phyloP scores from a whole-genome alignment of 2,888 invertebrate genomes.

The Pachycephus smyrnensis region DNA sequence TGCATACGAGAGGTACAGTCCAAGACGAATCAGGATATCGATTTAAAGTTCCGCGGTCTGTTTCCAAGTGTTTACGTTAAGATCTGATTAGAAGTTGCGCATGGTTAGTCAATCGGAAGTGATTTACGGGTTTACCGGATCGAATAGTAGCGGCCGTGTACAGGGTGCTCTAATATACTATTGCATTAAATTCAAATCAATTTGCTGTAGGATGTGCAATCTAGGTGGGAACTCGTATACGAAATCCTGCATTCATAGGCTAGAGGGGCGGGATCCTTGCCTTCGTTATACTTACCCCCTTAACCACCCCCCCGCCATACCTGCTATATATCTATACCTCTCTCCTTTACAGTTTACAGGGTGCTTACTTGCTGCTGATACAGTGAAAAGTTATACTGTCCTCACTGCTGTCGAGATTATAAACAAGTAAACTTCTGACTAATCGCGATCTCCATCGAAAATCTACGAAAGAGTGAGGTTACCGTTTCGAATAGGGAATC shows the following conservation, averaged over 20 bases:
- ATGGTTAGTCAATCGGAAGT: conserved; percentile 19
- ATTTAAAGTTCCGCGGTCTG: conserved; percentile 27
- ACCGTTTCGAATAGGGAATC: background rate
- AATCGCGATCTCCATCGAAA: background rate
- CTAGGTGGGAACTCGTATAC: background rate
- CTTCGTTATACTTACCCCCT: background rate
- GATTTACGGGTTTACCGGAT: conserved; percentile 20
- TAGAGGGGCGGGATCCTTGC: background rate
- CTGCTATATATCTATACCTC: background rate
- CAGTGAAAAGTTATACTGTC: background rate
- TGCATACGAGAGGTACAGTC: background rate
- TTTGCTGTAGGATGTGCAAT: background rate
- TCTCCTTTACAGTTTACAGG: background rate
- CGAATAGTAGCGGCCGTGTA: background rate
- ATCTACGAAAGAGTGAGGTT: background rate
- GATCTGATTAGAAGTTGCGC: conserved; percentile 27
- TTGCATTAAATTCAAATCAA: background rate
- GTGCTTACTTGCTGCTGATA: background rate
- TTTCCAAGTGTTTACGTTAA: conserved; percentile 28
- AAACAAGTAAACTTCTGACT: conserved; percentile 7
- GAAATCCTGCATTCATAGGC: background rate
- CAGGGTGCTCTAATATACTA: background rate
- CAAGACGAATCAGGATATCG: conserved; percentile 19
- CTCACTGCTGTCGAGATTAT: background rate
- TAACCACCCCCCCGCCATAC: background rate